Evolutionary conservation across 2,888 invertebrate species (phyloP).

Genomic region (Nezara viridula): DNA sequence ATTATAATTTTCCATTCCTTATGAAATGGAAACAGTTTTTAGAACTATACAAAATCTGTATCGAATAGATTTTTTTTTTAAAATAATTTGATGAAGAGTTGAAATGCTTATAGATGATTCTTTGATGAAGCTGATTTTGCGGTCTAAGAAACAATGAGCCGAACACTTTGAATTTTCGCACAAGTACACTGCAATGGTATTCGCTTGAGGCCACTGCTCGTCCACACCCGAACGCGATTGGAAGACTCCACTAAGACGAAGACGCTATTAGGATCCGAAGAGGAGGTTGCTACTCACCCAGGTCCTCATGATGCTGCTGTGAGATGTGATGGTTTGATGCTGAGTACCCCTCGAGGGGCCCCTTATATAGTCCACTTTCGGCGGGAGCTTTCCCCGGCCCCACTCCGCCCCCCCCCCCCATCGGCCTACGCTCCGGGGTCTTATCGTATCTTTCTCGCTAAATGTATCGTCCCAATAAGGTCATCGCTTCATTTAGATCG

Average conservation of each 20-base stretch:
- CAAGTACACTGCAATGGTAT: conserved; percentile 19
- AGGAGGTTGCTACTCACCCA: conserved; percentile 15
- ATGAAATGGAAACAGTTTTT: no score
- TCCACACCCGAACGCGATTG: background rate
- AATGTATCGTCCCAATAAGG: conserved; percentile 1
- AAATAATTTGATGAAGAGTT: no score
- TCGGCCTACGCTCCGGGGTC: conserved; percentile 7
- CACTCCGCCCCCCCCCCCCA: background rate
- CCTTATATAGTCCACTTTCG: conserved; percentile 40
- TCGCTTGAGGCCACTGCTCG: background rate
- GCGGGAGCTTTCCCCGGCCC: conserved; percentile 29
- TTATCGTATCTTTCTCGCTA: background rate
- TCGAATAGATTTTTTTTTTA: no score
- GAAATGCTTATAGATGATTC: background rate
- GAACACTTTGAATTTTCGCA: background rate
- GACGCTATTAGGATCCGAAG: background rate
- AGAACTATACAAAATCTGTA: no score
- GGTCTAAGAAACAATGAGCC: background rate
- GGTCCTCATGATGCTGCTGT: conserved; percentile 21
- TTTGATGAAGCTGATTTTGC: background rate
- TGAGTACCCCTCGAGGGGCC: background rate
- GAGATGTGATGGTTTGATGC: conserved; percentile 35
- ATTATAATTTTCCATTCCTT: no score
- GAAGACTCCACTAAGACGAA: background rate
- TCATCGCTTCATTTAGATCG: background rate